phyloP scores from a whole-genome alignment of 2,888 invertebrate species.

The Oligia fasciuncula region DNA sequence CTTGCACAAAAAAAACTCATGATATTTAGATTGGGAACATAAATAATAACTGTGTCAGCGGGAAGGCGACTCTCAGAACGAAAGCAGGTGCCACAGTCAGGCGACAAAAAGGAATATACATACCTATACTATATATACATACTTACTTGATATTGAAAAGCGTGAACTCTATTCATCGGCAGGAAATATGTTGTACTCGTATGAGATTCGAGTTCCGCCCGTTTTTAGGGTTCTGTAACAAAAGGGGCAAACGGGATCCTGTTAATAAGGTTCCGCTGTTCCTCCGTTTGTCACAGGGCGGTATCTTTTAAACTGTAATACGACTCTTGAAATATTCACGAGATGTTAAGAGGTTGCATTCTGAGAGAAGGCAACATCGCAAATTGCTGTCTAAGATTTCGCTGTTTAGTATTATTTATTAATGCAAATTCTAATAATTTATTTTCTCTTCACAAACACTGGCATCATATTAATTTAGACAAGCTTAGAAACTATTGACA shows the following conservation, averaged over 20 bases:
- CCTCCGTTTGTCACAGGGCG: neutral
- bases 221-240: neutral
- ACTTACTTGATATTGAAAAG: constrained; percentile 46
- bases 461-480: too few relatives aligned
- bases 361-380: neutral
- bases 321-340: neutral
- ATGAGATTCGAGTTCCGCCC: neutral
- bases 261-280: neutral
- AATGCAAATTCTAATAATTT: too few relatives aligned
- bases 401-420: neutral
- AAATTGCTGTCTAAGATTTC: neutral
- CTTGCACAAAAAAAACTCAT: constrained; percentile 25
- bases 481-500: too few relatives aligned
- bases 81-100: constrained; percentile 56
- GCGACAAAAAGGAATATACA: constrained; percentile 38
- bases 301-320: neutral
- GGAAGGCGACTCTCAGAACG: constrained; percentile 1
- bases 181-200: constrained; percentile 19
- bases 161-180: constrained; percentile 47
- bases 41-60: constrained; percentile 55
- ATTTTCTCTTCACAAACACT: too few relatives aligned
- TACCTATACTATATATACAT: neutral
- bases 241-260: neutral
- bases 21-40: constrained; percentile 51
- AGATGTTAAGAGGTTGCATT: neutral